Conservation (phyloP, 2,888 invertebrate genomes). For the Torymus auratus region DNA sequence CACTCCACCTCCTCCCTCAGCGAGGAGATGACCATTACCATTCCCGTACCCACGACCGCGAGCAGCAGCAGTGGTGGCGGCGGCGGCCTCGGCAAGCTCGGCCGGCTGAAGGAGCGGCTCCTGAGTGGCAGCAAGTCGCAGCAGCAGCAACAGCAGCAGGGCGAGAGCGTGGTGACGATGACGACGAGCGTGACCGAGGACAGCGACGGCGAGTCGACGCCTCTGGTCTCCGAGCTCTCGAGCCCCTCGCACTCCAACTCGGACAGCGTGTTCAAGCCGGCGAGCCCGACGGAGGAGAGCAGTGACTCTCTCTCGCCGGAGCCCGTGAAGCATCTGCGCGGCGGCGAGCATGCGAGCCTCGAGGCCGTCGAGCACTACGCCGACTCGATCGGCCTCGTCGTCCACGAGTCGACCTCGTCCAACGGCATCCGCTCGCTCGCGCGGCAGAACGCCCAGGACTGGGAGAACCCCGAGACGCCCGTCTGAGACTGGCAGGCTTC, state of each 20-base stretch:
- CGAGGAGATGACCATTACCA: slow-evolving; percentile 64
- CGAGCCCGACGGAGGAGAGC: slow-evolving; percentile 60
- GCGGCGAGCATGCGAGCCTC: slow-evolving; percentile 9
- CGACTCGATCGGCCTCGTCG: slow-evolving; percentile 65
- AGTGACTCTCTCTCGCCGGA: slow-evolving; percentile 62
- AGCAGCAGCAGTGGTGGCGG: background rate
- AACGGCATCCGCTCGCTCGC: slow-evolving; percentile 58
- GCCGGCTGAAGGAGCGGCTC: slow-evolving; percentile 66
- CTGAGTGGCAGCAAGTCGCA: slow-evolving; percentile 52
- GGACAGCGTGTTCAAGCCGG: slow-evolving; percentile 67
- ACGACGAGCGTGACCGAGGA: slow-evolving; percentile 61
- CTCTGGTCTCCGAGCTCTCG: slow-evolving; percentile 79
- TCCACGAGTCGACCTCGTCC: slow-evolving; percentile 62
- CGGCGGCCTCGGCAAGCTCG: slow-evolving; percentile 65
- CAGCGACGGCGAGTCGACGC: slow-evolving; percentile 84
- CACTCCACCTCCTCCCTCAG: slow-evolving; percentile 55
- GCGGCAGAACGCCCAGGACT: slow-evolving; percentile 68
- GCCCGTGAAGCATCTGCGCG: slow-evolving; percentile 60
- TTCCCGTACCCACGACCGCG: slow-evolving; percentile 60
- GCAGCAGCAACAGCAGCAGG: slow-evolving; percentile 40
- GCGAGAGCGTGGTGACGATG: too few relatives aligned
- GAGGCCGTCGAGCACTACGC: slow-evolving; percentile 57
- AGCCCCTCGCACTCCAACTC: slow-evolving; percentile 66
- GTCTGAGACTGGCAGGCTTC: slow-evolving; percentile 63
- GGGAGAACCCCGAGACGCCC: slow-evolving; percentile 73